These are phyloP conservation scores for Styela clava DNA, from an alignment of 23 tunicate genomes.

Conservation along the genomic window DNA sequence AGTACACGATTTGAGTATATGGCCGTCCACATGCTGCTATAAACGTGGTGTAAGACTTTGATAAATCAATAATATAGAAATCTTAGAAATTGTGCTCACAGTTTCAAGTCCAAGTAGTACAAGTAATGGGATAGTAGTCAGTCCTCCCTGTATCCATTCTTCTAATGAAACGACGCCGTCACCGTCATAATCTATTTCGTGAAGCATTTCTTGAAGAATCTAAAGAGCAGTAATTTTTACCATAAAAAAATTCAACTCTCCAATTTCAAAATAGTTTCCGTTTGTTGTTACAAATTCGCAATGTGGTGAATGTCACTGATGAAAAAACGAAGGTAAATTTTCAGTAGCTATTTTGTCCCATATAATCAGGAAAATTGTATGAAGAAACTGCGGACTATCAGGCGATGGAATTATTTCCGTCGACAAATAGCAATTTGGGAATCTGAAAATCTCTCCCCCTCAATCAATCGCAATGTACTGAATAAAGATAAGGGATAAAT, in stretches of 20 bases:
- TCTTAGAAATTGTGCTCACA: conserved; percentile 24
- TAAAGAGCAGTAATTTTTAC: not conserved
- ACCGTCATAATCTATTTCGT: conserved; percentile 79
- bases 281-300: not conserved
- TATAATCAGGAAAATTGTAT: no score
- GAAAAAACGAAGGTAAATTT: not conserved
- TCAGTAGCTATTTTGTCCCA: no score
- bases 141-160: conserved; percentile 90
- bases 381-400: no score
- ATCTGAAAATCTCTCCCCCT: no score
- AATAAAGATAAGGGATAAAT: no score
- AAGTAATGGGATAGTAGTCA: conserved; percentile 82
- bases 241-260: not conserved
- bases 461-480: no score
- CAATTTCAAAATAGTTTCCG: not conserved
- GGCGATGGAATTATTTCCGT: no score
- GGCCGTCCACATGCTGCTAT: no score
- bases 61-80: no score
- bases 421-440: no score
- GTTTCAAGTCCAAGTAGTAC: conserved; percentile 83
- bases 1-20: no score
- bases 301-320: not conserved
- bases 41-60: no score
- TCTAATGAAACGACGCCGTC: conserved; percentile 77
- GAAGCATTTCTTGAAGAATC: conserved; percentile 87